Evolutionary conservation across 2,797 vertebrate genomes (phyloP).

Genomic region (Macroramphosus scolopax): DNA sequence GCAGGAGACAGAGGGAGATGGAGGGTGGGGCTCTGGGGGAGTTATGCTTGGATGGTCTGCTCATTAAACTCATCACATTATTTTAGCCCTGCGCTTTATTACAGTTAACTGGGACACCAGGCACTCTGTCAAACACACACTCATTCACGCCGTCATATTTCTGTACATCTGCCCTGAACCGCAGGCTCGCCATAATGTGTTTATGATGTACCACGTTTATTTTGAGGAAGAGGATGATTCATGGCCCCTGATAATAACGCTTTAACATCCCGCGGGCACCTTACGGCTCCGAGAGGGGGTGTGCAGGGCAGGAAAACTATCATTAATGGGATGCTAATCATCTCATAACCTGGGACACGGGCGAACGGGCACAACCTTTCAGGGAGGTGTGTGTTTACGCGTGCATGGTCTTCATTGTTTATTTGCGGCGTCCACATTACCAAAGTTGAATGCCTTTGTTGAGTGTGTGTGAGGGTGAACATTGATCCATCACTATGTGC

Average conservation of each 20-base stretch:
- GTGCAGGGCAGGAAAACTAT: conserved; percentile 36
- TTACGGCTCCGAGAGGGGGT: conserved; percentile 30
- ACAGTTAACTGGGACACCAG: conserved; percentile 72
- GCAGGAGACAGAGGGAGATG: conserved; percentile 33
- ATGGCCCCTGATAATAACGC: conserved; percentile 54
- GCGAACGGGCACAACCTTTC: conserved; percentile 38
- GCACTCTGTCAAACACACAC: conserved; percentile 57
- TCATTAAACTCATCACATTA: conserved; percentile 79
- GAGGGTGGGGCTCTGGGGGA: conserved; percentile 39
- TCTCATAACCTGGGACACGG: conserved; percentile 64
- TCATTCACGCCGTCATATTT: conserved; percentile 22
- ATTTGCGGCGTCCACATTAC: conserved; percentile 12
- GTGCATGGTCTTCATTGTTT: conserved; percentile 20
- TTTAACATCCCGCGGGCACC: conserved; percentile 61
- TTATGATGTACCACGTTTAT: conserved; percentile 64
- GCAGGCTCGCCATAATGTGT: conserved; percentile 52
- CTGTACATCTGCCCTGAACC: conserved; percentile 27
- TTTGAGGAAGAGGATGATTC: conserved; percentile 70
- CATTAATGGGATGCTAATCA: conserved; percentile 70
- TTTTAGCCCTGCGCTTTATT: conserved; percentile 75
- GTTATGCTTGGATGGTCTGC: conserved; percentile 68
- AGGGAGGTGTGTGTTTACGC: conserved; percentile 35
- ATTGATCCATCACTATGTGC: conserved; percentile 68
- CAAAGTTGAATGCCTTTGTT: conserved; percentile 14
- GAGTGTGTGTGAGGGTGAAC: conserved; percentile 37